phyloP scores from a whole-genome alignment of 1,140 invertebrate genomes.

The Tetramorium parvispinum region DNA sequence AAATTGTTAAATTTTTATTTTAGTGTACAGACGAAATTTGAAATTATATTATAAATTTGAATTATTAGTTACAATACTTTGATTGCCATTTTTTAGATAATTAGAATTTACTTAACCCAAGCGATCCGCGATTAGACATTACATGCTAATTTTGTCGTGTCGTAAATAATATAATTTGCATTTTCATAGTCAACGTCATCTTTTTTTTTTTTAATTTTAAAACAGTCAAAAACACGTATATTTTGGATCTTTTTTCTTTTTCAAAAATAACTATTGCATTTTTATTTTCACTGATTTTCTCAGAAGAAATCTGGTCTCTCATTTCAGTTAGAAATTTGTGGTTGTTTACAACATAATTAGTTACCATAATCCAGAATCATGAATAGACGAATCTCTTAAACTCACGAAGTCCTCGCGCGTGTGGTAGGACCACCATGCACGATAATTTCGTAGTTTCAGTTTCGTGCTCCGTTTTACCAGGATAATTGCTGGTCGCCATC shows the following conservation, averaged over 20 bases:
- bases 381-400: constrained; percentile 53
- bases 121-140: no score
- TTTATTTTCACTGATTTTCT: constrained; percentile 14
- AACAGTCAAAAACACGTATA: neutral
- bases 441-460: constrained; percentile 51
- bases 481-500: neutral
- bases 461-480: constrained; percentile 10
- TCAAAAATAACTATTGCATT: neutral
- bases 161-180: neutral
- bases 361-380: constrained; percentile 11
- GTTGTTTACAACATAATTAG: constrained; percentile 26
- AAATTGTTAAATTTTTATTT: constrained; percentile 9
- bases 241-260: neutral
- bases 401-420: constrained; percentile 40
- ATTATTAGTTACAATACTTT: neutral
- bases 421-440: constrained; percentile 55
- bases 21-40: neutral
- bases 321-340: constrained; percentile 25
- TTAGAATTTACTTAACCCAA: neutral
- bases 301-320: constrained; percentile 15
- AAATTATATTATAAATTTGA: constrained; percentile 15
- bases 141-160: neutral
- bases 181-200: neutral
- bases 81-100: neutral
- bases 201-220: neutral